phyloP scores from a whole-genome alignment of 2,113 vertebrate species.

The Ivindomyrus marchei region DNA sequence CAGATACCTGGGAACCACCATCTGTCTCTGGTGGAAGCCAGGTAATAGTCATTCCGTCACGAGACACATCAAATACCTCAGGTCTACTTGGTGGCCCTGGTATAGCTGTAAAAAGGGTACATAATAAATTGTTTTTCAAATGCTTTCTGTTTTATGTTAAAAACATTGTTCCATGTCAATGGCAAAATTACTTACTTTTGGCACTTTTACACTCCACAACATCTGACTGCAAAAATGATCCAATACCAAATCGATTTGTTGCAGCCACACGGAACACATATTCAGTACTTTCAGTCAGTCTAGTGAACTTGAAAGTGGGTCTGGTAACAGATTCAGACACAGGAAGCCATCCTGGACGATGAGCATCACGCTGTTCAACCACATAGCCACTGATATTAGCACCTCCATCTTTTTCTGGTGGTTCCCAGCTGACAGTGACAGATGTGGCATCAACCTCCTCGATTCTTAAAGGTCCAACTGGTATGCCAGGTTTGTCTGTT shows the following conservation, averaged over 20 bases:
- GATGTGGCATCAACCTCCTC: constrained; percentile 84
- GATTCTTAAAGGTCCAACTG: constrained; percentile 78
- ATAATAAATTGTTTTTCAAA: background rate
- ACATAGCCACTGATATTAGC: constrained; percentile 90
- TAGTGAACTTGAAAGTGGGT: constrained; percentile 82
- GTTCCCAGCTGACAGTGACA: constrained; percentile 82
- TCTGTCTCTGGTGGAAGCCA: constrained; percentile 88
- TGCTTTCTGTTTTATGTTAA: background rate
- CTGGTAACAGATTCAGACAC: constrained; percentile 95
- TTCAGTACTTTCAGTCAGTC: constrained; percentile 83
- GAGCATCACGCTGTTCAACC: constrained; percentile 91
- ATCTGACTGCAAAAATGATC: constrained; percentile 87
- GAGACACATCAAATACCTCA: constrained; percentile 83
- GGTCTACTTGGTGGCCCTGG: constrained; percentile 83
- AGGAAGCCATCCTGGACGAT: constrained; percentile 86
- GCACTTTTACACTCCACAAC: constrained; percentile 90
- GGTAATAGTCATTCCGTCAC: constrained; percentile 93
- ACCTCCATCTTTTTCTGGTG: constrained; percentile 86
- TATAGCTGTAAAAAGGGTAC: constrained; percentile 61
- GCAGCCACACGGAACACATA: constrained; percentile 96
- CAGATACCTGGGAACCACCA: constrained; percentile 80
- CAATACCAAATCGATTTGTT: constrained; percentile 92
- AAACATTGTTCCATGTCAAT: background rate
- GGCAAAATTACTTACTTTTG: constrained; percentile 75
- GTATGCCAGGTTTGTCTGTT: constrained; percentile 87